Evolutionary conservation across 2,888 invertebrate genomes (phyloP).

Genomic region (Maniola hyperantus): DNA sequence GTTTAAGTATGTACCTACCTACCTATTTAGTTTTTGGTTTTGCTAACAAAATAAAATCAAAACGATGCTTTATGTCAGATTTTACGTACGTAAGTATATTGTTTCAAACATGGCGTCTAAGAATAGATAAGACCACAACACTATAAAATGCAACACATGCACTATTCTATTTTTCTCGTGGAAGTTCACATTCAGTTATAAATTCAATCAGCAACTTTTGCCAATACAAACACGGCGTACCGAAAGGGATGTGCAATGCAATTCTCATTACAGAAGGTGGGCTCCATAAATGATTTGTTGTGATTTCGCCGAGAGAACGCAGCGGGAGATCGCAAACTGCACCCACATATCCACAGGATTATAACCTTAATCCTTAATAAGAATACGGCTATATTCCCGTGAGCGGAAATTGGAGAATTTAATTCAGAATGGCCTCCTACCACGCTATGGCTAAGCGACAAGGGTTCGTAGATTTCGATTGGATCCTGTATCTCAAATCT

Average conservation of each 20-base stretch:
- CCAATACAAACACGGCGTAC: conserved; percentile 48
- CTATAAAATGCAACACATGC: no score
- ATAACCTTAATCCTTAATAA: conserved; percentile 49
- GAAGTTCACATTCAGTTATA: conserved; percentile 15
- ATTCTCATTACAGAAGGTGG: conserved; percentile 79
- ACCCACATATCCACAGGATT: conserved; percentile 48
- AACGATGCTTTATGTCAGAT: no score
- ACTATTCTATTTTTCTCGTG: neutral
- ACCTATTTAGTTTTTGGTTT: no score
- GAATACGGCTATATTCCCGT: conserved; percentile 53
- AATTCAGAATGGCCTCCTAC: conserved; percentile 78
- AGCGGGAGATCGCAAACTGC: conserved; percentile 78
- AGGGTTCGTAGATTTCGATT: conserved; percentile 80
- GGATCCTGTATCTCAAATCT: conserved; percentile 77
- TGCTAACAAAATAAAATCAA: no score
- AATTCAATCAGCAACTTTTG: conserved; percentile 35
- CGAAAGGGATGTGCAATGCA: conserved; percentile 56
- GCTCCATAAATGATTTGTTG: conserved; percentile 79
- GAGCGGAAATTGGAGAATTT: conserved; percentile 56
- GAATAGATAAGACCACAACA: neutral
- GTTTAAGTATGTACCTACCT: no score
- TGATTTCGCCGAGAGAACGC: conserved; percentile 77
- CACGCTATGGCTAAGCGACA: conserved; percentile 77
- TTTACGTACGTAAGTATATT: no score
- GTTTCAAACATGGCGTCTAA: neutral